These are phyloP conservation scores for Callithrix jacchus DNA, from an alignment of 2,113 vertebrate genomes.

Conservation along the genomic window DNA sequence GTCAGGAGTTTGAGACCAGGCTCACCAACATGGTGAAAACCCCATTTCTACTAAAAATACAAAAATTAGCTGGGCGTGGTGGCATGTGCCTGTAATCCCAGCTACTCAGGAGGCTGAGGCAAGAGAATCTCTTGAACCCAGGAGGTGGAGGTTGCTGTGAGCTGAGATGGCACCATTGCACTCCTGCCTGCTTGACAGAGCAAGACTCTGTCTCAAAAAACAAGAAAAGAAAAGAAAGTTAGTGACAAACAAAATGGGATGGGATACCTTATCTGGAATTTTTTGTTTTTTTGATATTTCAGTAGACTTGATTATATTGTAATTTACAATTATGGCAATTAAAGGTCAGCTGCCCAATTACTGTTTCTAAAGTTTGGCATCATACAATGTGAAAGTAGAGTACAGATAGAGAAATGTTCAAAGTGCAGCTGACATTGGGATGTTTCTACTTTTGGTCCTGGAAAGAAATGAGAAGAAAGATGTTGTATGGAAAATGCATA, in stretches of 20 bases:
- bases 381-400: not conserved
- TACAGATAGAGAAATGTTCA: not conserved
- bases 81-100: too few species aligned
- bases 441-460: not conserved
- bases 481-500: not conserved
- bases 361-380: not conserved
- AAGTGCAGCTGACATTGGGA: not conserved
- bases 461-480: not conserved
- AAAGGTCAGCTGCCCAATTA: not conserved
- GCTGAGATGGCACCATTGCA: too few species aligned
- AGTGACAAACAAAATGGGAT: not conserved
- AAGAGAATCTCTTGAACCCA: too few species aligned
- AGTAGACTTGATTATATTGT: not conserved
- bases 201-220: too few species aligned
- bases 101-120: too few species aligned
- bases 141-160: too few species aligned
- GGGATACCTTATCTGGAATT: not conserved
- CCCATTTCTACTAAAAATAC: too few species aligned
- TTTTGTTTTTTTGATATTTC: not conserved
- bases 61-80: too few species aligned
- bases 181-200: too few species aligned
- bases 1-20: too few species aligned
- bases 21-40: too few species aligned
- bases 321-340: not conserved
- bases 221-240: too few species aligned